A percentile compares a stretch with the other conserved stretches of the same genome.
phyloP scores from a whole-genome alignment of 2,888 invertebrate genomes.

The Tigriopus californicus region DNA sequence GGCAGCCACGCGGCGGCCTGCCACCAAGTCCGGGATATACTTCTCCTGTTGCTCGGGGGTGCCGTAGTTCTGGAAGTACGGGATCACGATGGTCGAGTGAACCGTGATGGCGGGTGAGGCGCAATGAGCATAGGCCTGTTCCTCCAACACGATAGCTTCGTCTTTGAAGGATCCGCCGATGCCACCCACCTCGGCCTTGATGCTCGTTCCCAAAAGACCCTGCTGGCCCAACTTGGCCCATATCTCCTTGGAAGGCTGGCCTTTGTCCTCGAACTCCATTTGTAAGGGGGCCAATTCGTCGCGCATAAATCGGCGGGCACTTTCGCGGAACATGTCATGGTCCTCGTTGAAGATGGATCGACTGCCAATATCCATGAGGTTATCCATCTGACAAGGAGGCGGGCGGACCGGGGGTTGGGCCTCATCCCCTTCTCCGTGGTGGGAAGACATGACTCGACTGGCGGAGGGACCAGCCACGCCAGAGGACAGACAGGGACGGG shows the following conservation, averaged over 20 bases:
- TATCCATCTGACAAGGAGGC: constrained; percentile 21
- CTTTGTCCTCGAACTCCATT: constrained; percentile 23
- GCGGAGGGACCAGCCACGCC: too few species aligned
- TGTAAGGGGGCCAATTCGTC: constrained; percentile 28
- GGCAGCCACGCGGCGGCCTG: constrained; percentile 25
- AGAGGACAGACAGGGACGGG: too few species aligned
- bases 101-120: constrained; percentile 29
- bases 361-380: constrained; percentile 28
- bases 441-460: neutral
- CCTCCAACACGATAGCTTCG: constrained; percentile 28
- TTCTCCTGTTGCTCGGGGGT: constrained; percentile 28
- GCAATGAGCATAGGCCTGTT: constrained; percentile 29
- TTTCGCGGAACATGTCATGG: constrained; percentile 29
- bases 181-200: constrained; percentile 28
- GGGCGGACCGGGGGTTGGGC: neutral
- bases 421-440: neutral
- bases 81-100: constrained; percentile 31
- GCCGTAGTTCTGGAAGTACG: constrained; percentile 29
- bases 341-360: constrained; percentile 28
- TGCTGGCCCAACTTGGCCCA: constrained; percentile 29
- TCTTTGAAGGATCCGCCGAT: constrained; percentile 28
- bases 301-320: constrained; percentile 27
- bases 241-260: constrained; percentile 25
- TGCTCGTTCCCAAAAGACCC: constrained; percentile 28
- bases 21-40: constrained; percentile 27